These are phyloP conservation scores for Slavum lentiscoides DNA, from an alignment of 2,888 invertebrate species.

Conservation along the genomic window DNA sequence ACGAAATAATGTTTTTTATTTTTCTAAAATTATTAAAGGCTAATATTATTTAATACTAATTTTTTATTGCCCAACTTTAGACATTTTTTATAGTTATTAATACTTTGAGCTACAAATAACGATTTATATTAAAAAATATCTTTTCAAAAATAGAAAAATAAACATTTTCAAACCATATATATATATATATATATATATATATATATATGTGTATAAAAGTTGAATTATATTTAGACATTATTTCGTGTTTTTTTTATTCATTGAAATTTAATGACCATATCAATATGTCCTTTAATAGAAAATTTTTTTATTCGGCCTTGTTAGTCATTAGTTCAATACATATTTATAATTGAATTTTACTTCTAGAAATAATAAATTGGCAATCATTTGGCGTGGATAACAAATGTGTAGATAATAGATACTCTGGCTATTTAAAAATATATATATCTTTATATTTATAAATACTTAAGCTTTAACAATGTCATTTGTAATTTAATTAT, in stretches of 20 bases:
- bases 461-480: background rate
- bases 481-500: background rate
- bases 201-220: background rate
- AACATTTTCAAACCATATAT: background rate
- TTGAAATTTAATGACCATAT: slow-evolving; percentile 33
- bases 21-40: background rate
- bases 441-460: background rate
- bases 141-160: background rate
- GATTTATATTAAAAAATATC: too few relatives aligned
- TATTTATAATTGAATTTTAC: slow-evolving; percentile 1
- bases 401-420: background rate
- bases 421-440: background rate
- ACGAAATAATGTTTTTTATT: background rate
- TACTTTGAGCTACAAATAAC: too few relatives aligned
- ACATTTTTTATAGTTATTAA: too few relatives aligned
- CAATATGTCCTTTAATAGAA: slow-evolving; percentile 17
- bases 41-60: background rate
- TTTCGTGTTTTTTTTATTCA: slow-evolving; percentile 21
- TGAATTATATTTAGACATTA: background rate
- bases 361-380: background rate
- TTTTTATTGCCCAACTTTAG: too few relatives aligned
- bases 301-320: background rate
- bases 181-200: too few relatives aligned
- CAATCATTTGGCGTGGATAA: background rate
- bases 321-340: slow-evolving; percentile 5